Conservation (phyloP, 1,140 invertebrate species). For the Bilobella aurantiaca region DNA sequence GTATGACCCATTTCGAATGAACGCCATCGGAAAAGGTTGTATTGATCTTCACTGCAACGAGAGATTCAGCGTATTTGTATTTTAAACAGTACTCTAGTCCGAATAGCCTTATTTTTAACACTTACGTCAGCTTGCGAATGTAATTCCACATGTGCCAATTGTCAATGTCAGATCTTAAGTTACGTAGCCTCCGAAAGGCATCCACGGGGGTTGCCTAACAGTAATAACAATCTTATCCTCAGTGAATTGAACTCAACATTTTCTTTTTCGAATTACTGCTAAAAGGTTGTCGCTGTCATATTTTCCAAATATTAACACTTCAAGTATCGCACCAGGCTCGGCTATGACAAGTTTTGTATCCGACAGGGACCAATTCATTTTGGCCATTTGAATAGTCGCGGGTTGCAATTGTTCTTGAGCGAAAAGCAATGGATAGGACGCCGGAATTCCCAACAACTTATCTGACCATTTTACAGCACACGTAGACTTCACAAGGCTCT, state of each 20-base stretch:
- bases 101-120: too few relatives aligned
- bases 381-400: background rate
- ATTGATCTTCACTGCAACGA: background rate
- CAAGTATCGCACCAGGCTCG: background rate
- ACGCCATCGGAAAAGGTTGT: background rate
- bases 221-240: background rate
- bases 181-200: background rate
- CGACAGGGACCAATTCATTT: background rate
- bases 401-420: background rate
- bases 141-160: background rate
- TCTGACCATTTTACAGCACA: background rate
- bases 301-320: background rate
- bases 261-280: background rate
- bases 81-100: too few relatives aligned
- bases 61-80: background rate
- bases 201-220: background rate
- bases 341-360: background rate
- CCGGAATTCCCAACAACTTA: background rate
- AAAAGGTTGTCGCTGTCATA: background rate
- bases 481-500: background rate
- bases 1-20: background rate
- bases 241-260: background rate
- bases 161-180: background rate
- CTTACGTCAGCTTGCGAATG: too few relatives aligned
- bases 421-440: too few relatives aligned